Evolutionary conservation across 2,888 invertebrate species (phyloP), one percentile per base, ranked within the genome.

Genomic region (Thelaira solivaga): DNA sequence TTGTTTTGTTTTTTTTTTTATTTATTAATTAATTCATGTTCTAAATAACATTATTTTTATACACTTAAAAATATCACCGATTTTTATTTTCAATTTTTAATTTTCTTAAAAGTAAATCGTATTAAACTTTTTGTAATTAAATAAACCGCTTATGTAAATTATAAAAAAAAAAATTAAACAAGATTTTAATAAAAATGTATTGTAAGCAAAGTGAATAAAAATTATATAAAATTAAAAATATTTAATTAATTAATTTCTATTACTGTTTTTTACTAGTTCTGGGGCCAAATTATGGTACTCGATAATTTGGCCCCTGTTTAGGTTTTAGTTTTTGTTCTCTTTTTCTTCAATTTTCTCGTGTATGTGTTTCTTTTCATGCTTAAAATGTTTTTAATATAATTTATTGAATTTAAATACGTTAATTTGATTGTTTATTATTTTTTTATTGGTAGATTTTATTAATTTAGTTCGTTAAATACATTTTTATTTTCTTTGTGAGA

Each of bases 41-140:
- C 73, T 68, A 73, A 82, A 78, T 80, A 81, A 79, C 76, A 53
- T 81, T 80, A 67, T 67, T 81, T n/a, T n/a, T 80, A 81, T 84
- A 81, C 79, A 80, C 81, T 84, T 83, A 77, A 72, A 72, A 84
- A 82, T 84, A 84, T 84, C 84, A 84, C 84, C 82, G 81, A 84
- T 83, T 69, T n/a, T 75, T 78, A 53, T 59, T 51, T 72, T 39
- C 24, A 62, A 71, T 65, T 74, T n/a, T 51, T 61, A 47, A 13
- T 59, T 69, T 16, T 1, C 47, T 39, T 20, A 51, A 51, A 65
- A 71, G 10, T 18, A 61, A 62, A 47, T 0, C 39, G 45, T 72
- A 55, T 59, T 64, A 64, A 29, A 51, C 36, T 53, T 65, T 34
- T 45, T 24, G 39, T 51, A 36, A 2, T 49, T 43, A 45, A 65